These are phyloP conservation scores for Microchrysa polita DNA, from an alignment of 2,888 invertebrate genomes.

Conservation along the genomic window DNA sequence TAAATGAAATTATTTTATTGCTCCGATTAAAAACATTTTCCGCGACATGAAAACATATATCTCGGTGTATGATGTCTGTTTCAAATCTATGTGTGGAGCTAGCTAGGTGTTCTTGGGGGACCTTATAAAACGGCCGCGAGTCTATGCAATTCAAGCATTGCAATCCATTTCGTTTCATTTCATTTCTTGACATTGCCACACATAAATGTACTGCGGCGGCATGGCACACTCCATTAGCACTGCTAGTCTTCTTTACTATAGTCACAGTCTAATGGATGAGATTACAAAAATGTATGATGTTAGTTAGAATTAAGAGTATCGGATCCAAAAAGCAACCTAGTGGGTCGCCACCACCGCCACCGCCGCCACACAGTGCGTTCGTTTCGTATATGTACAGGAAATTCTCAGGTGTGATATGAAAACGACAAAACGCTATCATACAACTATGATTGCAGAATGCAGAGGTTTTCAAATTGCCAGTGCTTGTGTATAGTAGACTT, in stretches of 20 bases:
- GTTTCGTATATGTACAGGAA: neutral
- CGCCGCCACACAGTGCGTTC: constrained; percentile 17
- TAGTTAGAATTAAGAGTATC: constrained; percentile 1
- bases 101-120: constrained; percentile 19
- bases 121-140: neutral
- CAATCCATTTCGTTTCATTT: constrained; percentile 9
- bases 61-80: neutral
- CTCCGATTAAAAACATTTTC: constrained; percentile 36
- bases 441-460: neutral
- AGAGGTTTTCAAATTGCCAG: neutral
- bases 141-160: too few relatives aligned
- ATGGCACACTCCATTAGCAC: constrained; percentile 27
- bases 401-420: constrained; percentile 39
- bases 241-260: neutral
- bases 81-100: too few relatives aligned
- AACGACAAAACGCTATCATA: neutral
- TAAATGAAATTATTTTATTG: constrained; percentile 38
- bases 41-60: neutral
- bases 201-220: constrained; percentile 9
- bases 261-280: neutral
- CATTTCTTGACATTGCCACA: constrained; percentile 18
- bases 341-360: constrained; percentile 30
- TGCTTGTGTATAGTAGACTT: neutral
- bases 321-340: constrained; percentile 11
- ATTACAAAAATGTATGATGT: neutral